Base-by-base conservation (phyloP, 2,797 vertebrate species). In the Amphiprion clarkii region DNA sequence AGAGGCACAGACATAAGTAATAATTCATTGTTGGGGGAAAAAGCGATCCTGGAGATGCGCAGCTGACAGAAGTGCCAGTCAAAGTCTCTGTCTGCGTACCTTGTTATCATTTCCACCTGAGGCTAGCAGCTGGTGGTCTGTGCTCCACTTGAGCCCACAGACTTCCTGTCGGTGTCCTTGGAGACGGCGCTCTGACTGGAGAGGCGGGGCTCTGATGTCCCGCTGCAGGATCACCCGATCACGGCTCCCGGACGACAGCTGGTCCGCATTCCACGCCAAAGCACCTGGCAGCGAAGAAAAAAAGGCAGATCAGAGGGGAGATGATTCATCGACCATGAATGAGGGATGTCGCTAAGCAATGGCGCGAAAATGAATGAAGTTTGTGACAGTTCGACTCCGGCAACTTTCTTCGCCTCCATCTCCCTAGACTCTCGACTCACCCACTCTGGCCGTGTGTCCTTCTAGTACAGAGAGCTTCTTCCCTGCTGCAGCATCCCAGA, bases 101-200 rank as follows among this genome's bases (percentile, higher is more conserved):
- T 99, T 99, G 87, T 99, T 99, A 89, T 99, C 98, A 0, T 99
- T 99, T 70, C 98, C 98, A 62, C 98, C 98, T 0, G 98, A 99
- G n/a, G 98, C 98, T 1, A 99, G 94, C 13, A 99, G 95, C 89
- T 99, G 98, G 89, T 99, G 98, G 93, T 99, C 98, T 0, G 98
- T 99, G 88, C 98, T 99, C 98, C 98, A 99, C 67, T 99, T 99
- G 49, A 99, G 96, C 25, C 98, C 98, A 0, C 98, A 99, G 53
- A 99, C 98, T 90, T 99, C 98, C 93, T 99, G 98, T 66, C 98
- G 93, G 92, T 99, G 98, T 40, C 98, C 98, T 88, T 99, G 98
- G 23, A 99, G 96, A 67, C 98, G 95, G n/a, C 98, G 96, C 85
- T 99, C 98, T 0, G 98, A 97, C 93, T 99, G 98, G 48, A 99